Evolutionary conservation across 2,797 vertebrate genomes (phyloP).

Genomic region (Hydrolagus colliei): DNA sequence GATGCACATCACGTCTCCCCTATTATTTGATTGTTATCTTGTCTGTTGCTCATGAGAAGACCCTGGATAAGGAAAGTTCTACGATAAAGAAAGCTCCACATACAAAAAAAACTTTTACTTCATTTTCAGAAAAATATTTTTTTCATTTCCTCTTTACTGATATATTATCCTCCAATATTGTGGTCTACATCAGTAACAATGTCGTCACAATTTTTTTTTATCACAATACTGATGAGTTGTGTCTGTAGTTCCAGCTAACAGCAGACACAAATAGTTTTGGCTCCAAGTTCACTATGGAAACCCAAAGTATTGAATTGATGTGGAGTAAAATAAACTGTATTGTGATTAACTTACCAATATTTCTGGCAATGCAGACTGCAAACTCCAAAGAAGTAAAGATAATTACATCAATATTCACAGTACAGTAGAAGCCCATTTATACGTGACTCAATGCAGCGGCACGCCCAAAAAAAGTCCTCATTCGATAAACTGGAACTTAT

Average conservation of each 20-base stretch:
- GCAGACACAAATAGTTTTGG: too few species aligned
- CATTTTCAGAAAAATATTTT: neutral
- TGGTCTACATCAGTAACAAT: neutral
- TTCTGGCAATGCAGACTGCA: conserved; percentile 2
- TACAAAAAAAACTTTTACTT: neutral
- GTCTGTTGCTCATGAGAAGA: neutral
- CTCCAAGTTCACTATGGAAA: neutral
- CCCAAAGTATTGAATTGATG: neutral
- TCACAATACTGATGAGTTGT: neutral
- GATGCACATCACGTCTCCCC: neutral
- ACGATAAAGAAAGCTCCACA: neutral
- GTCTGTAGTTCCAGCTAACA: neutral
- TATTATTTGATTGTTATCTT: neutral
- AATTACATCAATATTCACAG: neutral
- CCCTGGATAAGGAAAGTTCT: neutral
- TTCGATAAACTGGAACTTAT: too few species aligned
- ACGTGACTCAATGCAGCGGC: too few species aligned
- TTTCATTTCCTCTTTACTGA: neutral
- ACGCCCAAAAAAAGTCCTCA: too few species aligned
- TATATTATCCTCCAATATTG: neutral
- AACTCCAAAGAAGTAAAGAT: neutral
- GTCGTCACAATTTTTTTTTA: neutral
- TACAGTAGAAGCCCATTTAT: too few species aligned
- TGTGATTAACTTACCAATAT: too few species aligned
- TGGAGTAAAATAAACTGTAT: neutral